Conservation (phyloP, 2,888 invertebrate genomes). For the Aelia acuminata region DNA sequence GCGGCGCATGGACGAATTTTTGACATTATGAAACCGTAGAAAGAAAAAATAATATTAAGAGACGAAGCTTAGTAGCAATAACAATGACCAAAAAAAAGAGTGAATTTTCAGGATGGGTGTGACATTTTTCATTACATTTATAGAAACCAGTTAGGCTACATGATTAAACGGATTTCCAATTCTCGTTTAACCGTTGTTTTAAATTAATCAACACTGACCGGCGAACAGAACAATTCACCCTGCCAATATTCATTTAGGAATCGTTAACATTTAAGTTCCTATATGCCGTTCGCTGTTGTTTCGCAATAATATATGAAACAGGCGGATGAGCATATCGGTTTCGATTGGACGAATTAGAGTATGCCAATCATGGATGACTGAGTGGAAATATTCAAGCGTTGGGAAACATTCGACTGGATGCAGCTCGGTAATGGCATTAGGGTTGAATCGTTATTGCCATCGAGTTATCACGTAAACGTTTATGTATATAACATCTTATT, state of each 20-base stretch:
- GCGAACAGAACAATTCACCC: neutral
- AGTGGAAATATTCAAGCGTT: constrained; percentile 22
- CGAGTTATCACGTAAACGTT: neutral
- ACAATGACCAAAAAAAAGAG: no score
- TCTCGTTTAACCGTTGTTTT: neutral
- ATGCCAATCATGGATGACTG: neutral
- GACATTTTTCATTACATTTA: neutral
- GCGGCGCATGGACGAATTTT: no score
- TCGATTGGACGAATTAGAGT: neutral
- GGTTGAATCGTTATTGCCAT: neutral
- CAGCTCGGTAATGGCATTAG: constrained; percentile 1
- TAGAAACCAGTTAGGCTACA: neutral
- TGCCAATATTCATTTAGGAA: neutral
- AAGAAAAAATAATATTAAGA: no score
- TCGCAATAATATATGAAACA: neutral
- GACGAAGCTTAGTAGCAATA: no score
- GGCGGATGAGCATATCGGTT: neutral
- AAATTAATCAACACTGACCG: neutral
- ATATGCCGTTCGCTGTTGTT: neutral
- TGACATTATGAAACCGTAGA: no score
- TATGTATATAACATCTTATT: neutral
- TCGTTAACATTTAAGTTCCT: neutral
- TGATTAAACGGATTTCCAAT: neutral
- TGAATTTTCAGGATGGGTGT: no score
- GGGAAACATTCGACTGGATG: constrained; percentile 4